phyloP scores from a whole-genome alignment of 1,140 invertebrate genomes.

The Bombyx mandarina region DNA sequence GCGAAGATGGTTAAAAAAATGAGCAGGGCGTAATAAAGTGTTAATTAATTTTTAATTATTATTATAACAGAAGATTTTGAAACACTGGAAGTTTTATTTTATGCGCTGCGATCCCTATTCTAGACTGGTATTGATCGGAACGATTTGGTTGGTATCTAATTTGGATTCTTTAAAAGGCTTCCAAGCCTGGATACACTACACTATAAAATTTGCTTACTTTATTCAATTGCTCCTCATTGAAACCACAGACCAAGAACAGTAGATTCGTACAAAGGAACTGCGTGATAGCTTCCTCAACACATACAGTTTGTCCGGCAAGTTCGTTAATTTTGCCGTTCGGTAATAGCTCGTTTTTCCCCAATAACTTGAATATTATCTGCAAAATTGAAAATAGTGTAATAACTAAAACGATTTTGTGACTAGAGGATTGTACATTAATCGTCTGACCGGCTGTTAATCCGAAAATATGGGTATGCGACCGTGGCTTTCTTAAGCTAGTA shows the following conservation, averaged over 20 bases:
- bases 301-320: conserved; percentile 73
- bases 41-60: no score
- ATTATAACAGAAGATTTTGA: no score
- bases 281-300: conserved; percentile 70
- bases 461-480: neutral
- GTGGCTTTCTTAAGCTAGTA: neutral
- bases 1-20: no score
- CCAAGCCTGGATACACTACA: no score
- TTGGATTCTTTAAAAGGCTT: no score
- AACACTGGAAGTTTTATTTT: no score
- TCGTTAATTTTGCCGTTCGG: conserved; percentile 74
- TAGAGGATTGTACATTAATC: neutral
- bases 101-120: no score
- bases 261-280: conserved; percentile 77
- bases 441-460: neutral
- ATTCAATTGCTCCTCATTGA: conserved; percentile 79
- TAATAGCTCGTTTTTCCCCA: conserved; percentile 77
- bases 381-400: conserved; percentile 8
- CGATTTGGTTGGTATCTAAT: no score
- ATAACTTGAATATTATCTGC: conserved; percentile 50
- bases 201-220: conserved; percentile 34
- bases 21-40: no score
- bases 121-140: no score
- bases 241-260: conserved; percentile 77
- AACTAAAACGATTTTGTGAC: neutral